phyloP scores from a whole-genome alignment of 2,888 invertebrate species.

The Spodoptera exigua region DNA sequence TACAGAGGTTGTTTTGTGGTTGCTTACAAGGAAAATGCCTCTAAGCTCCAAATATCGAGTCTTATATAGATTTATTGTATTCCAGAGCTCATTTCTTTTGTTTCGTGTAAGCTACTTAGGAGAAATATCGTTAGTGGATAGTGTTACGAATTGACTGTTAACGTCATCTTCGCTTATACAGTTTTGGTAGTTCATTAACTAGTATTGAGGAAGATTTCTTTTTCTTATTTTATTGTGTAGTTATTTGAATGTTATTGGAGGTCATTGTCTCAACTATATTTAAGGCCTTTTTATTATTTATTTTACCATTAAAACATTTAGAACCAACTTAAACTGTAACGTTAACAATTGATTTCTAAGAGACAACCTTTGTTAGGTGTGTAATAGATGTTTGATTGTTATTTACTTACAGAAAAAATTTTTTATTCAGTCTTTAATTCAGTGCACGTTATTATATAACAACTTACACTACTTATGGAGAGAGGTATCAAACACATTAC shows the following conservation, averaged over 20 bases:
- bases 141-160: constrained; percentile 53
- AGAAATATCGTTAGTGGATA: constrained; percentile 46
- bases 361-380: no score
- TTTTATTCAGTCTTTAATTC: no score
- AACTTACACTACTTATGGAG: no score
- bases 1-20: constrained; percentile 46
- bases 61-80: constrained; percentile 64
- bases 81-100: constrained; percentile 51
- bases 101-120: constrained; percentile 39
- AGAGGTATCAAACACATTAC: no score
- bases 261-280: no score
- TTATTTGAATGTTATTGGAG: neutral
- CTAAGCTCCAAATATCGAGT: constrained; percentile 61
- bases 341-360: no score
- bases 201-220: constrained; percentile 3
- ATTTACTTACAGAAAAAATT: no score
- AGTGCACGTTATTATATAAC: no score
- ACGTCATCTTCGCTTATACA: constrained; percentile 32
- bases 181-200: constrained; percentile 18
- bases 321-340: no score
- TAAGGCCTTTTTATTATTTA: neutral
- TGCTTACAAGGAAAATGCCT: constrained; percentile 54
- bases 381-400: no score
- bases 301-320: no score
- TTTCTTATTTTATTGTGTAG: neutral